Base-by-base conservation (phyloP, 2,113 vertebrate species). In the Nettapus auritus region DNA sequence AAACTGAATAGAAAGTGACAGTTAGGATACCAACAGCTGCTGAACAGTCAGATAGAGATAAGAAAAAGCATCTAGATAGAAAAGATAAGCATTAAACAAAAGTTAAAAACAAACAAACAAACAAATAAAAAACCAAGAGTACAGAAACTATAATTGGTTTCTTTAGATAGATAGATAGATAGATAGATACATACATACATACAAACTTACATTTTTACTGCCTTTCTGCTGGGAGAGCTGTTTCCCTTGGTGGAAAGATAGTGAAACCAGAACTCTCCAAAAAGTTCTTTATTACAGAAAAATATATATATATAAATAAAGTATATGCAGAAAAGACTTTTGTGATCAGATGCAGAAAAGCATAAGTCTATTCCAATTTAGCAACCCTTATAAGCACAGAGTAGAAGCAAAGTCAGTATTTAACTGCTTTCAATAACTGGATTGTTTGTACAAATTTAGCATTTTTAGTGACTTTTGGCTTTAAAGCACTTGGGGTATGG, bases 1-100 rank as follows among this genome's bases (percentile, higher is more conserved):
- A 86, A 96, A 89, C 4, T 83, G 68, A 93, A 80, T 88, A 86
- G 36, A 48, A 96, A 93, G 44, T 82, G 80, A 86, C 64, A 68
- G 75, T 74, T 90, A 74, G 82, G 40, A 79, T 88, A 80, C 68
- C 68, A 94, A 75, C 81, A 96, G 91, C 88, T 96, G 86, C 76
- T 94, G 82, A 93, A 96, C 3, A 1, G 73, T 73, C 46, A 91
- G 68, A 69, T 75, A 86, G 73, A 91, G 88, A 76, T 94, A 90
- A 28, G 42, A 48, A 63, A 88, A 95, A 67, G 1, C 52, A 86
- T 86, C 68, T 68, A 95, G 93, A 94, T 87, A 87, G 77, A 82
- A 57, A 82, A 91, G 89, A 91, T 85, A 91, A 75, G 23, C 64
- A 78, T 91, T 93, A 93, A 91, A 63, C 53, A 29, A 23, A 93